These are phyloP conservation scores for Drymodes brunneopygia DNA, from an alignment of 2,113 vertebrate species.

Conservation along the genomic window DNA sequence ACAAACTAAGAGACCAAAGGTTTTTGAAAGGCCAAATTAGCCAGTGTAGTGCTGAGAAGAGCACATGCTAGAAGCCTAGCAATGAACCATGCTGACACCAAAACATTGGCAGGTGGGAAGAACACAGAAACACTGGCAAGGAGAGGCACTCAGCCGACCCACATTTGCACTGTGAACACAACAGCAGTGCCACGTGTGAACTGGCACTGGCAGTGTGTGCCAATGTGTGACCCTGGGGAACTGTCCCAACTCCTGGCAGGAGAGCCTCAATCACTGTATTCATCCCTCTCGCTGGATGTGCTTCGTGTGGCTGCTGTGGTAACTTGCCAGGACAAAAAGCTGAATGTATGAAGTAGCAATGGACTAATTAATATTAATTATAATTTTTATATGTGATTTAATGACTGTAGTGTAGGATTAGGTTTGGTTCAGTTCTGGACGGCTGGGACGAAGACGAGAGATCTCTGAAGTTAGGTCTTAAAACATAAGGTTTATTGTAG, in stretches of 20 bases:
- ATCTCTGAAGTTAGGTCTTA: too few relatives aligned
- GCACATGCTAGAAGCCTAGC: background rate
- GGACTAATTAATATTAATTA: background rate
- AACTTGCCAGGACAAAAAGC: background rate
- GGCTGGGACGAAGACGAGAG: too few relatives aligned
- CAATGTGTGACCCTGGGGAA: background rate
- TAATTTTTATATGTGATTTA: background rate
- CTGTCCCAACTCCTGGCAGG: background rate
- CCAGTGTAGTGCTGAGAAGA: background rate
- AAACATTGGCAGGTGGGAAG: background rate
- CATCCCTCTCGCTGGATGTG: background rate
- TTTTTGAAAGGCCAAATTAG: background rate
- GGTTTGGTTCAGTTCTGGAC: too few relatives aligned
- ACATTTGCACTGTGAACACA: background rate
- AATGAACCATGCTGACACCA: background rate
- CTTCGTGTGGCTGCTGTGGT: background rate
- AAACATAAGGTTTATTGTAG: too few relatives aligned
- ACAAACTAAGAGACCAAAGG: background rate
- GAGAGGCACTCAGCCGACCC: background rate
- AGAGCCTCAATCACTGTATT: accelerated
- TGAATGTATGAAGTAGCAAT: background rate
- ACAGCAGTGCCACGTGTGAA: background rate
- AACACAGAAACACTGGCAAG: background rate
- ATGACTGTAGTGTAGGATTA: too few relatives aligned
- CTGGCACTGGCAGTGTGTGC: background rate